Base-by-base conservation (phyloP, 2,888 invertebrate species). In the Chrysolina haemoptera region DNA sequence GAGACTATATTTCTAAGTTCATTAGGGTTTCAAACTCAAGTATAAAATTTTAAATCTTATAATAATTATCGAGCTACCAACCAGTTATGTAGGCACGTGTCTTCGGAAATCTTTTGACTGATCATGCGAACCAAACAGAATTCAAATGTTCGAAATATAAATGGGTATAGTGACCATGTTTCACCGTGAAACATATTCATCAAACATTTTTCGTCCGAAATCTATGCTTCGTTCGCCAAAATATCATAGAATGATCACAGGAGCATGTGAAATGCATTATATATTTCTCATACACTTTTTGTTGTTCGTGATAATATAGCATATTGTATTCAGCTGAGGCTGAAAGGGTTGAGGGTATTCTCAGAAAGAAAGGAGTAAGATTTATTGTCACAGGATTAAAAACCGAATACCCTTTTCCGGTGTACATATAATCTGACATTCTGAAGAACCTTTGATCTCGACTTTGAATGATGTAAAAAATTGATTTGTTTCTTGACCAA, bases 361-460 rank as follows among this genome's bases (percentile, higher is more conserved):
- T 43, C 27, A 41, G 62, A 43, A 50, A 18, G 41, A 50, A 71
- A 67, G n/a, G n/a, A n/a, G n/a, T n/a, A n/a, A 70, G 72, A 43
- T 68, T 68, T 73, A 77, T 76, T 77, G 77, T 76, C 62, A 76
- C 71, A 69, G 74, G 77, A 70, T 77, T 77, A 70, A 65, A 71
- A 72, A 71, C 62, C 74, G 62, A 76, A 77, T 74, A 74, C 73
- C 74, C 71, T 74, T 77, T 76, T 77, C 76, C 76, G 76, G 77
- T 73, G 74, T 64, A 50, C 65, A 59, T 70, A 64, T 73, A 75
- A 75, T 76, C 75, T 73, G 71, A 78, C 74, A 63, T 74, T 41
- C 76, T 76, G 73, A 68, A 77, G 76, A 75, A 66, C 74, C 50
- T 20, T 20, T 12, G 20, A 53, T 46, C n/a, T 46, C 12, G 46